phyloP scores from a whole-genome alignment of 2,113 vertebrate genomes.

The Elaphurus davidianus region DNA sequence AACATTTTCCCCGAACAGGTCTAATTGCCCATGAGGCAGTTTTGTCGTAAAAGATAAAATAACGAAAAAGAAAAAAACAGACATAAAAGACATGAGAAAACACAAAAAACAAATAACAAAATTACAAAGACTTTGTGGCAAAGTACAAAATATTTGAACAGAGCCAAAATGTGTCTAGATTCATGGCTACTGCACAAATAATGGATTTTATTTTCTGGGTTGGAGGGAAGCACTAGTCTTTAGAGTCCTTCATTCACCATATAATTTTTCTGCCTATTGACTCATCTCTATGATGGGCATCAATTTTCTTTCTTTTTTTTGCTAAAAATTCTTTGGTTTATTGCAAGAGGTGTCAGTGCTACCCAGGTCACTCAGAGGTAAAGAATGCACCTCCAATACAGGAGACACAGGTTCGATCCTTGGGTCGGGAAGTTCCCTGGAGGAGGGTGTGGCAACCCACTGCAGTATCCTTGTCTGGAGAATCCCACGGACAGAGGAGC shows the following conservation, averaged over 20 bases:
- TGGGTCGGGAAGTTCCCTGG: not conserved
- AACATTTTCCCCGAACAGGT: not conserved
- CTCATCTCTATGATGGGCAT: rapidly evolving
- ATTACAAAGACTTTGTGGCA: not conserved
- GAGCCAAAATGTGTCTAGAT: not conserved
- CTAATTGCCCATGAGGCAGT: not conserved
- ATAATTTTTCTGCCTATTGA: not conserved
- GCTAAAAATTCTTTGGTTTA: not conserved
- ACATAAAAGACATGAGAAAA: not conserved
- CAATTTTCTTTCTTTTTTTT: not conserved
- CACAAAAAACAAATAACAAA: not conserved
- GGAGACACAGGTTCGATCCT: rapidly evolving
- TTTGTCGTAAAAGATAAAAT: not conserved
- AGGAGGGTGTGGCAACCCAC: not conserved
- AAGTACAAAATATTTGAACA: not conserved
- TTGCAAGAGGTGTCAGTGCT: not conserved
- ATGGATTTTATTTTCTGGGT: not conserved
- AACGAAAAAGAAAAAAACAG: not conserved
- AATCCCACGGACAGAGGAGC: not conserved
- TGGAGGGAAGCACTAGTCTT: not conserved
- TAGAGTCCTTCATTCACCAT: not conserved
- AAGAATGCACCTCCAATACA: not conserved
- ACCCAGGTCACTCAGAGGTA: not conserved
- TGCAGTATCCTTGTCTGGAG: not conserved
- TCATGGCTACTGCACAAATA: not conserved